Percentiles rank a stretch among this genome's conserved stretches.
phyloP scores from a whole-genome alignment of 2,888 invertebrate genomes.

The Eugnorisma glareosa region DNA sequence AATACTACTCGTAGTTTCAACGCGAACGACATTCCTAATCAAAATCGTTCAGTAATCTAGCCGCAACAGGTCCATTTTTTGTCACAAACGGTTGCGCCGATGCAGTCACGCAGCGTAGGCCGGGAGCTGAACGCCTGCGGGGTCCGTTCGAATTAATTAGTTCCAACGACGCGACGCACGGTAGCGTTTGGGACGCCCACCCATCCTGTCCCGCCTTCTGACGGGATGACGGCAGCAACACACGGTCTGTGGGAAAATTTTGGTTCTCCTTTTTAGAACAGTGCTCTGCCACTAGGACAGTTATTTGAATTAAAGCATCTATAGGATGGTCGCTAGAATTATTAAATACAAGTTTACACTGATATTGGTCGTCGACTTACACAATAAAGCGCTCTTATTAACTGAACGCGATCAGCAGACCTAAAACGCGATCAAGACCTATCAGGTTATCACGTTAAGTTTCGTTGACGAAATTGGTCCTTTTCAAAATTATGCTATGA shows the following conservation, averaged over 20 bases:
- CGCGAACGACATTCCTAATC: neutral
- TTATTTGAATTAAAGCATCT: neutral
- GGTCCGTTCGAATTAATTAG: conserved; percentile 70
- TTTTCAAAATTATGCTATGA: neutral
- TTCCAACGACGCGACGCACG: conserved; percentile 36
- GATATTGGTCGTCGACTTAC: neutral
- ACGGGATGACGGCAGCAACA: neutral
- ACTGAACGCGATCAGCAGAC: neutral
- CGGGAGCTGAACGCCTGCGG: conserved; percentile 66
- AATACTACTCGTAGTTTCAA: too few relatives aligned
- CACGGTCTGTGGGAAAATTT: neutral
- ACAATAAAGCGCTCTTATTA: neutral
- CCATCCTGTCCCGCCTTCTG: conserved; percentile 50
- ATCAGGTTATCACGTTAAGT: neutral
- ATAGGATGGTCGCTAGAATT: neutral
- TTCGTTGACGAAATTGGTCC: neutral
- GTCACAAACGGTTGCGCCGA: conserved; percentile 31
- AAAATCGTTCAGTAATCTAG: conserved; percentile 1
- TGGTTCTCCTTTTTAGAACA: neutral
- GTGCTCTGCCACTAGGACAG: neutral
- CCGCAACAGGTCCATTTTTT: conserved; percentile 32
- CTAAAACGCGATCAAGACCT: neutral
- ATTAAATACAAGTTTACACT: neutral
- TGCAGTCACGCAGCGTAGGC: conserved; percentile 63
- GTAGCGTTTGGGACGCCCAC: conserved; percentile 69